Evolutionary conservation across 2,888 invertebrate genomes (phyloP), one percentile per base, ranked within the genome.

Genomic region (Amphiduros pacificus): DNA sequence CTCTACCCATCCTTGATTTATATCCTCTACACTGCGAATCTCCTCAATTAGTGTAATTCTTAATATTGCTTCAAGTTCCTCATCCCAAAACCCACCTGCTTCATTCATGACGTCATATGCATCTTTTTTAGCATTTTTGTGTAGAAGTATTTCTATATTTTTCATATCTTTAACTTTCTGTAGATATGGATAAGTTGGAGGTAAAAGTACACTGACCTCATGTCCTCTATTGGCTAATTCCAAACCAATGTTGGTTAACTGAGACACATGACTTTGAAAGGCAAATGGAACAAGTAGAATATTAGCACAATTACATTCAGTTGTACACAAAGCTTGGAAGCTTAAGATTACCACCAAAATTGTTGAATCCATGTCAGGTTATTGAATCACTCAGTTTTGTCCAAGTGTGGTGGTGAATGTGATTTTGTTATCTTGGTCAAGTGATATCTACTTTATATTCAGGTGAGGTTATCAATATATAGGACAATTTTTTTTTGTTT

Each of bases 231-330:
- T n/a, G 6, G 40, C 26, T 1, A 65, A 36, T 5, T 44, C 63
- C n/a, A 55, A 22, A 1, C 61, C 63, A 3, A 65, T 31, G 6
- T 31, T 29, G 4, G 32, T 20, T 3, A 51, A 2, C 27, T 60
- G 32, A 9, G 44, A 22, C 6, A 65, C 40, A 48, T 65, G 65
- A 55, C 63, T 65, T 24, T 14, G 9, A 22, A 44, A 63, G 2
- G 60, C 44, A 31, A 41, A 63, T n/a, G 63, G 63, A 4, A 53
- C 22, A 0, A 65, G 54, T 14, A 65, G 41, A 27, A 65, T 59
- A 6, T 9, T 27, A 51, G 28, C 51, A 6, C 44, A n/a, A n/a
- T n/a, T n/a, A n/a, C n/a, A n/a, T n/a, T n/a, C n/a, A n/a, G n/a
- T n/a, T n/a, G n/a, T n/a, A n/a, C n/a, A n/a, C n/a, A n/a, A n/a